Evolutionary conservation across 2,113 vertebrate species (phyloP).

Genomic region (Cryptotis parvus): DNA sequence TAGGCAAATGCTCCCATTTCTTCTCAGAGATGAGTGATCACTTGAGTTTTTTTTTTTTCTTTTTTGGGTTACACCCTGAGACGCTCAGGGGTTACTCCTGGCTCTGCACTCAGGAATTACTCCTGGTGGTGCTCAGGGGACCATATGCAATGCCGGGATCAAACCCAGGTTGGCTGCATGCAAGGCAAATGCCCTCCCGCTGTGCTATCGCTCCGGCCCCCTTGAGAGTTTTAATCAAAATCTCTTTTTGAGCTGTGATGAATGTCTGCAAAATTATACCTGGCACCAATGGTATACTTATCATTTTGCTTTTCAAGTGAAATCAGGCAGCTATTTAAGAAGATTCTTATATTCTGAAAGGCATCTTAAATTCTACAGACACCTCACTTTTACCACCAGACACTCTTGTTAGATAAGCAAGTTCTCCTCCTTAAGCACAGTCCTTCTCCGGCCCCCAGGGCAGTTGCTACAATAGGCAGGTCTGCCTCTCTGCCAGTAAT

Average conservation of each 20-base stretch:
- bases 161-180: no score
- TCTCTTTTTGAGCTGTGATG: constrained; percentile 26
- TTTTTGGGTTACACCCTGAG: no score
- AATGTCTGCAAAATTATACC: background rate
- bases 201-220: no score
- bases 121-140: no score
- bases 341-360: constrained; percentile 20
- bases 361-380: background rate
- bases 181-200: no score
- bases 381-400: background rate
- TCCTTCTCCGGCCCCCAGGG: no score
- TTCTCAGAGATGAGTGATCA: background rate
- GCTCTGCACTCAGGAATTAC: no score
- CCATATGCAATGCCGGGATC: no score
- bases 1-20: background rate
- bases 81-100: no score
- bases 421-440: background rate
- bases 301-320: constrained; percentile 31
- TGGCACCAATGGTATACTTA: background rate
- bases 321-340: constrained; percentile 38
- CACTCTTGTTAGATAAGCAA: background rate
- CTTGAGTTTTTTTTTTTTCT: no score
- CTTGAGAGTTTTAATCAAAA: constrained; percentile 40
- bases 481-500: no score
- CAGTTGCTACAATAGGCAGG: no score